Conservation (phyloP, 2,888 invertebrate genomes). For the Mylabris sibirica region DNA sequence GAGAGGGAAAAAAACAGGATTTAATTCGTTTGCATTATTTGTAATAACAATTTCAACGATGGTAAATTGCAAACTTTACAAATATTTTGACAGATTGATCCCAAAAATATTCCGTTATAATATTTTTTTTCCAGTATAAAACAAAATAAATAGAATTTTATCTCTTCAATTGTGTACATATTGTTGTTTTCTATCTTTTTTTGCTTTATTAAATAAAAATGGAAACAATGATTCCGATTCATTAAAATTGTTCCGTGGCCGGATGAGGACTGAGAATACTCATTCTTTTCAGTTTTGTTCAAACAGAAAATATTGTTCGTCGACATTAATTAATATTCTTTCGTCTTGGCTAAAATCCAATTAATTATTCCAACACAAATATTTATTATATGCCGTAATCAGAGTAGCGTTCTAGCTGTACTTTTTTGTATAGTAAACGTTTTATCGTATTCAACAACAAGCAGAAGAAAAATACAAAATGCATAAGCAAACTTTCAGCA, state of each 20-base stretch:
- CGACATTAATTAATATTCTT: constrained; percentile 35
- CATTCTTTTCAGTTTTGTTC: constrained; percentile 16
- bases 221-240: constrained; percentile 32
- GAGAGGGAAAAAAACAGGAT: no score
- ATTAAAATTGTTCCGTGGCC: constrained; percentile 22
- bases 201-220: constrained; percentile 2
- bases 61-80: neutral
- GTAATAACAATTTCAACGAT: neutral
- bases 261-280: constrained; percentile 22
- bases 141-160: constrained; percentile 27
- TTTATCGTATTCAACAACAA: neutral
- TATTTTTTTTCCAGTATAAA: constrained; percentile 15
- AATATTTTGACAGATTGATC: constrained; percentile 6
- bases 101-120: constrained; percentile 9
- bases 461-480: neutral
- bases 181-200: constrained; percentile 27
- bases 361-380: constrained; percentile 29
- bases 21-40: no score
- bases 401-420: neutral
- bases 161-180: constrained; percentile 7
- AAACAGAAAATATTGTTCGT: constrained; percentile 33
- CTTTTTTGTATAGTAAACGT: neutral
- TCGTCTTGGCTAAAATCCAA: constrained; percentile 22
- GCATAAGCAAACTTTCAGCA: neutral
- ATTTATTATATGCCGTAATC: constrained; percentile 19